A percentile compares a stretch with the other conserved stretches of the same genome.
Evolutionary conservation across 2,888 invertebrate genomes (phyloP).

Genomic region (Biston stratarius): DNA sequence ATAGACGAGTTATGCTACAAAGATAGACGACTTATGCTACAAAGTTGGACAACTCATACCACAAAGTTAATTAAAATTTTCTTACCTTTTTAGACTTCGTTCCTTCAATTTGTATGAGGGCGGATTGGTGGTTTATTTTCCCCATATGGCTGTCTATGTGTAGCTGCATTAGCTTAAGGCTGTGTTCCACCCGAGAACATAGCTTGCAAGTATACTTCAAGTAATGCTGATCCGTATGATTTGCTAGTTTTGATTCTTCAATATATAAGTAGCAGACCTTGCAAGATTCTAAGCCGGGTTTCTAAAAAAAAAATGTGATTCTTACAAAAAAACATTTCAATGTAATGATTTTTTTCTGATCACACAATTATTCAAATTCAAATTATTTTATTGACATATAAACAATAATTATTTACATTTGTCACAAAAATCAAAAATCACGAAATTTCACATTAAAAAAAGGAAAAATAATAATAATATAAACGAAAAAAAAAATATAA

Average conservation of each 20-base stretch:
- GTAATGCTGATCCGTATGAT: conserved; percentile 66
- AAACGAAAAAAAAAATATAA: too few species aligned
- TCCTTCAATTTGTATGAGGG: conserved; percentile 64
- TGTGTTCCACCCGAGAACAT: conserved; percentile 62
- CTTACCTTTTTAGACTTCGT: conserved; percentile 35
- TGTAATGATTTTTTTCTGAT: too few species aligned
- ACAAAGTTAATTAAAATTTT: neutral
- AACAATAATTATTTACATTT: too few species aligned
- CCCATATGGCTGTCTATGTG: conserved; percentile 60
- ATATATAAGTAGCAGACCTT: conserved; percentile 72
- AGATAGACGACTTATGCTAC: neutral
- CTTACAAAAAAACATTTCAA: neutral
- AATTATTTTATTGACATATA: too few species aligned
- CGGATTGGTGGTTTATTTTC: conserved; percentile 47
- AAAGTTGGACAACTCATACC: neutral
- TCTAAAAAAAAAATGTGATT: conserved; percentile 48
- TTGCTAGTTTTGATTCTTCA: conserved; percentile 48
- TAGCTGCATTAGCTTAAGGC: conserved; percentile 49
- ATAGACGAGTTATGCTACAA: neutral
- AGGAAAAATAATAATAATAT: too few species aligned
- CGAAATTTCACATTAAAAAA: too few species aligned
- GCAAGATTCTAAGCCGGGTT: conserved; percentile 62
- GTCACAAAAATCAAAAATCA: too few species aligned
- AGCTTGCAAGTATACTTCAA: conserved; percentile 64
- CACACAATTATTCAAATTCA: too few species aligned